Conservation (phyloP, 1,140 invertebrate species). For the Drosophila repleta region DNA sequence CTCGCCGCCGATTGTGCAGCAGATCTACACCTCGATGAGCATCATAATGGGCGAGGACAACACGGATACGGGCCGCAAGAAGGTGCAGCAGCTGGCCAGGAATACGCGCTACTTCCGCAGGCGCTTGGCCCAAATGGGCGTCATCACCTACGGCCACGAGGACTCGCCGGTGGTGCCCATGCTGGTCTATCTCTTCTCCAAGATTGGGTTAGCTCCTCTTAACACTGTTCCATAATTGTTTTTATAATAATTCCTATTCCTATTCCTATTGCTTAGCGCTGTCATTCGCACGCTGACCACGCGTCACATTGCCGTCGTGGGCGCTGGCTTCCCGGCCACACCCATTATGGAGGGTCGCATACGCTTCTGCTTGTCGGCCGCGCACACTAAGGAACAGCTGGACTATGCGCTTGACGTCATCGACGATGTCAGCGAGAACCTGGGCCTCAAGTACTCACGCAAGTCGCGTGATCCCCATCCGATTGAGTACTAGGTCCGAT, state of each 20-base stretch:
- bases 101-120: conserved; percentile 95
- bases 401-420: conserved; percentile 92
- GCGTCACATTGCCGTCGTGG: conserved; percentile 95
- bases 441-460: conserved; percentile 90
- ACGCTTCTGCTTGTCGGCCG: conserved; percentile 97
- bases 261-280: conserved; percentile 86
- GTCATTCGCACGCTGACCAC: conserved; percentile 93
- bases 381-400: conserved; percentile 97
- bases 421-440: conserved; percentile 88
- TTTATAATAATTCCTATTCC: not conserved
- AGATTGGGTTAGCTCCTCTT: conserved; percentile 89
- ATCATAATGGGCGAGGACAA: conserved; percentile 95
- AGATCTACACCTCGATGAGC: conserved; percentile 94
- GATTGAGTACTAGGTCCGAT: conserved; percentile 86
- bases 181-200: conserved; percentile 95
- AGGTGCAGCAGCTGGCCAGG: conserved; percentile 90
- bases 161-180: conserved; percentile 99
- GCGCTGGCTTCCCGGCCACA: conserved; percentile 99
- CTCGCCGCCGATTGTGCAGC: conserved; percentile 95
- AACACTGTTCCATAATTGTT: not conserved
- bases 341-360: conserved; percentile 96
- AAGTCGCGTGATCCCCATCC: conserved; percentile 86
- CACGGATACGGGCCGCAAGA: conserved; percentile 88
- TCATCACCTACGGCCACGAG: conserved; percentile 97
- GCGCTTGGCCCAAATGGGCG: conserved; percentile 94